A percentile compares a stretch with the other conserved stretches of the same genome.
Conservation (phyloP, 2,888 invertebrate species). For the Macropis europaea region DNA sequence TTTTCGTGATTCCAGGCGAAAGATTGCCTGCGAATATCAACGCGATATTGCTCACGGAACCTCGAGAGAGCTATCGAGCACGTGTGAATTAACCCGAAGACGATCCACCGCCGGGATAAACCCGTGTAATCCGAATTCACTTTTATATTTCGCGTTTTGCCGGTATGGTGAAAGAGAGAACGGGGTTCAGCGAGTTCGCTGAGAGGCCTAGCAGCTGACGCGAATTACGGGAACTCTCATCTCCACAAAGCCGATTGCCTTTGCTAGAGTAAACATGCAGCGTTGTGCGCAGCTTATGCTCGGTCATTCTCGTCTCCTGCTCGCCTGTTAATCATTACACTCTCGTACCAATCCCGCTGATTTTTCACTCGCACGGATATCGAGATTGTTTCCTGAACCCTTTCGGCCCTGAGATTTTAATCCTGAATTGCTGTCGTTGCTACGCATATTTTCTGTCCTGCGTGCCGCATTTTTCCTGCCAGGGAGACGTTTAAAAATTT, state of each 20-base stretch:
- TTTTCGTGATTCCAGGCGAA: background rate
- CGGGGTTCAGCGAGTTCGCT: constrained; percentile 43
- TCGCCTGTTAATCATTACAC: constrained; percentile 15
- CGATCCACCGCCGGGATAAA: constrained; percentile 23
- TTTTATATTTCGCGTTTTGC: constrained; percentile 47
- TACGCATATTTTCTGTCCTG: too few species aligned
- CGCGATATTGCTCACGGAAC: background rate
- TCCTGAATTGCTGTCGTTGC: too few species aligned
- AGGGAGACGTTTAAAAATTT: too few species aligned
- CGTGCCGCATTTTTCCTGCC: too few species aligned
- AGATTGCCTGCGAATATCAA: background rate
- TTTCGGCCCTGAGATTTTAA: too few species aligned
- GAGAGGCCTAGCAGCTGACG: constrained; percentile 34
- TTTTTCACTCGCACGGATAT: constrained; percentile 11
- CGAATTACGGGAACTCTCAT: constrained; percentile 46
- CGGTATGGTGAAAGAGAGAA: constrained; percentile 44
- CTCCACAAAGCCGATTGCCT: constrained; percentile 20
- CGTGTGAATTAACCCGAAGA: constrained; percentile 44
- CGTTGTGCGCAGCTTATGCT: constrained; percentile 6
- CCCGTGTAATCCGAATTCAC: constrained; percentile 55
- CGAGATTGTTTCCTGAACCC: constrained; percentile 11
- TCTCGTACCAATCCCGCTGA: background rate
- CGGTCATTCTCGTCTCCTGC: background rate
- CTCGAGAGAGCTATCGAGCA: constrained; percentile 28
- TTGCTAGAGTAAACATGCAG: constrained; percentile 2